Evolutionary conservation across 2,113 vertebrate genomes (phyloP).

Genomic region (Formicarius rufipectus): DNA sequence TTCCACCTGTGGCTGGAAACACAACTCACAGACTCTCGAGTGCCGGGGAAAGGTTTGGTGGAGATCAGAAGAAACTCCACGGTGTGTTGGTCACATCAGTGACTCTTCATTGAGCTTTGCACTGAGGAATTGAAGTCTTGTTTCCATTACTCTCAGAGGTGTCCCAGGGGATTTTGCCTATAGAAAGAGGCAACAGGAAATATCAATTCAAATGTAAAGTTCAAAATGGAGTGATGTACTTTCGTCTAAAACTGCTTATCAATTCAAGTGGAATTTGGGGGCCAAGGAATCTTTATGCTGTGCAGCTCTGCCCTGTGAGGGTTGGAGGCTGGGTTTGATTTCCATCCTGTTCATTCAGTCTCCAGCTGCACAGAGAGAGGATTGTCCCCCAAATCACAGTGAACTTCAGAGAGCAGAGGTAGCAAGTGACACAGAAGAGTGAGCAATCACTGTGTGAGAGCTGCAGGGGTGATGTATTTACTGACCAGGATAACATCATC

Average conservation of each 20-base stretch:
- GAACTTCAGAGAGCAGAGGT: background rate
- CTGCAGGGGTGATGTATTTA: background rate
- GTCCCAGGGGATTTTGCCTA: background rate
- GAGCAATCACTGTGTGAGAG: background rate
- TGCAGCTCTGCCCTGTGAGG: background rate
- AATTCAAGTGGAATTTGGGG: background rate
- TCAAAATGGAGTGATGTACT: background rate
- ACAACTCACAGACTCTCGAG: background rate
- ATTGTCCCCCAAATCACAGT: background rate
- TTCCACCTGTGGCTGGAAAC: slow-evolving; percentile 19
- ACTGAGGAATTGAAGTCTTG: background rate
- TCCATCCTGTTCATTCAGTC: background rate
- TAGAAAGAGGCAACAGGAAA: background rate
- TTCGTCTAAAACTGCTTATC: background rate
- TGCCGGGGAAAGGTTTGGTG: background rate
- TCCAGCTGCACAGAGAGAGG: background rate
- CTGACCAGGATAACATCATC: background rate
- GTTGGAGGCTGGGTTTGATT: background rate
- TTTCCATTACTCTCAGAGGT: background rate
- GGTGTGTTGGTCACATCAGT: background rate
- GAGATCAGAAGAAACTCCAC: background rate
- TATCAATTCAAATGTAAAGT: background rate
- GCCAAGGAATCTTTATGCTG: background rate
- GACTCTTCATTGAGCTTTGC: background rate
- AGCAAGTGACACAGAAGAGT: background rate